These are phyloP conservation scores for Carapus acus DNA, from an alignment of 2,797 vertebrate genomes.

Conservation along the genomic window DNA sequence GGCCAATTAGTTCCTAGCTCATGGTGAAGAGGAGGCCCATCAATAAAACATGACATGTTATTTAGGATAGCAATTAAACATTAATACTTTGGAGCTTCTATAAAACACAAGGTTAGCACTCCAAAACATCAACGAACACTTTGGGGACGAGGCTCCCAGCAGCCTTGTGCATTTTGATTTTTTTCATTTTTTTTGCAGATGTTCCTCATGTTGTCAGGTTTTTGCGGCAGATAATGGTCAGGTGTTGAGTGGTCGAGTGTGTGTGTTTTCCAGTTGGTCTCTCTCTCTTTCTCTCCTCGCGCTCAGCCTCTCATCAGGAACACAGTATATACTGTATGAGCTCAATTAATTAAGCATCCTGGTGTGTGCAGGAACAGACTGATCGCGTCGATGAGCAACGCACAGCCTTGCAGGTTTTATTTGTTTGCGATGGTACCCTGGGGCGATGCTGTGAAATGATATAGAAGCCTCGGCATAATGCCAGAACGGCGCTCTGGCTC, in stretches of 20 bases:
- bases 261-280: conserved; percentile 63
- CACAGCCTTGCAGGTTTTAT: too few relatives aligned
- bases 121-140: conserved; percentile 47
- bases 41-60: conserved; percentile 60
- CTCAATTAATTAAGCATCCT: conserved; percentile 46
- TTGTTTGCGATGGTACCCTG: too few relatives aligned
- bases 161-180: conserved; percentile 22
- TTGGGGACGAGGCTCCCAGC: conserved; percentile 22
- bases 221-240: conserved; percentile 31
- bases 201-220: conserved; percentile 41
- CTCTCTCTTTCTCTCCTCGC: conserved; percentile 31
- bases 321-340: conserved; percentile 40
- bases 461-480: conserved; percentile 33
- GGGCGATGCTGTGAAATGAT: conserved; percentile 6
- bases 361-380: conserved; percentile 5
- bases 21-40: conserved; percentile 53
- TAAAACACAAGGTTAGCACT: conserved; percentile 37
- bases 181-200: conserved; percentile 44
- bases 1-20: conserved; percentile 51
- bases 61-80: conserved; percentile 59
- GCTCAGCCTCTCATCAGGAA: conserved; percentile 26
- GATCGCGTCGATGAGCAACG: conserved; percentile 24
- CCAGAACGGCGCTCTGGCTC: conserved; percentile 19
- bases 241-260: conserved; percentile 47
- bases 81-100: conserved; percentile 39